phyloP scores from a whole-genome alignment of 2,797 vertebrate genomes.

The Chromobotia macracanthus region DNA sequence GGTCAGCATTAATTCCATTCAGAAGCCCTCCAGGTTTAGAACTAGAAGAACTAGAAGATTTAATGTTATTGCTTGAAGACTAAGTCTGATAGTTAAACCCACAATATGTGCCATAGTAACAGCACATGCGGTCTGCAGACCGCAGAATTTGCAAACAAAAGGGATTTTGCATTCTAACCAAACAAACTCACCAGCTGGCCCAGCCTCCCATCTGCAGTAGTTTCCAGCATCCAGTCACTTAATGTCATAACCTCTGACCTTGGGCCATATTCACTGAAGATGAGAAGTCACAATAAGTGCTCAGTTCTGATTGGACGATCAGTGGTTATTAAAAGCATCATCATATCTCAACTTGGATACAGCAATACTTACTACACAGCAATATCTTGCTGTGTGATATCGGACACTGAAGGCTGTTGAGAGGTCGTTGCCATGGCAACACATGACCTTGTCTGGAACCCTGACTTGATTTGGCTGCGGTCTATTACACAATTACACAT shows the following conservation, averaged over 20 bases:
- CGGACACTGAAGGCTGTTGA: slow-evolving; percentile 43
- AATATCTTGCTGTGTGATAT: slow-evolving; percentile 49
- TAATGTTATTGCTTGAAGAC: background rate
- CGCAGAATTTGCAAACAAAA: slow-evolving; percentile 31
- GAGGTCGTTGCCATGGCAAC: slow-evolving; percentile 39
- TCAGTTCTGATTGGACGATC: background rate
- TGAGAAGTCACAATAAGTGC: slow-evolving; percentile 25
- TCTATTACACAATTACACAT: slow-evolving; percentile 43
- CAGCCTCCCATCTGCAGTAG: slow-evolving; percentile 6
- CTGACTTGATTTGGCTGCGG: slow-evolving; percentile 43
- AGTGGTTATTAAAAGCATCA: background rate
- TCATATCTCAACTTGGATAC: slow-evolving; percentile 47
- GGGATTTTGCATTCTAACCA: slow-evolving; percentile 53
- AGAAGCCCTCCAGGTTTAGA: background rate
- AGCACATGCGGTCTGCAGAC: slow-evolving; percentile 22
- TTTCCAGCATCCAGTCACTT: background rate
- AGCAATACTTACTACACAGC: slow-evolving; percentile 62
- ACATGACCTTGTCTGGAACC: slow-evolving; percentile 27
- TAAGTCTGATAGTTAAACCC: background rate
- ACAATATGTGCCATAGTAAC: slow-evolving; percentile 20
- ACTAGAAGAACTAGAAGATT: background rate
- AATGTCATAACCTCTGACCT: slow-evolving; percentile 44
- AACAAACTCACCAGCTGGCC: slow-evolving; percentile 38
- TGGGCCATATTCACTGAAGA: slow-evolving; percentile 21
- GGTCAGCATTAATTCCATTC: slow-evolving; percentile 7